Percentiles rank a stretch among this genome's conserved stretches.
Conservation (phyloP, 2,888 invertebrate species). For the Hirtodrosophila cameraria region DNA sequence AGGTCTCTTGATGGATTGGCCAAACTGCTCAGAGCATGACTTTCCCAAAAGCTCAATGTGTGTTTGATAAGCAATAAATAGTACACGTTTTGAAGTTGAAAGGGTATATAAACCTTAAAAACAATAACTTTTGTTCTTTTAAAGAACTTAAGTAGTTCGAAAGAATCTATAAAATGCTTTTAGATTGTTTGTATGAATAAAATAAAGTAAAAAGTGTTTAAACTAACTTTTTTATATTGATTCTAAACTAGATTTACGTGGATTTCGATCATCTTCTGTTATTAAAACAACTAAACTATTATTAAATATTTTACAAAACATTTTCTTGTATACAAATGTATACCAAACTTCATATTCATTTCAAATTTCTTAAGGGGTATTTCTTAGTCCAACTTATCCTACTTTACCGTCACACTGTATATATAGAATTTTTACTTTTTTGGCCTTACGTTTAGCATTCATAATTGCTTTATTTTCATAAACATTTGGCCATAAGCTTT, state of each 20-base stretch:
- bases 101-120: neutral
- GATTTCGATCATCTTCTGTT: no score
- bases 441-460: slow-evolving; percentile 61
- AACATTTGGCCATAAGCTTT: slow-evolving; percentile 50
- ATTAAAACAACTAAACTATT: no score
- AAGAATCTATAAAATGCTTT: no score
- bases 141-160: no score
- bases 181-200: no score
- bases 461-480: slow-evolving; percentile 69
- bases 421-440: slow-evolving; percentile 55
- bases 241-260: no score
- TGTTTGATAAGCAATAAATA: slow-evolving; percentile 31
- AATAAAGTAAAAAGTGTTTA: no score
- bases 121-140: no score
- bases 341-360: no score
- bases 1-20: slow-evolving; percentile 44
- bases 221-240: no score
- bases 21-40: slow-evolving; percentile 46
- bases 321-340: no score
- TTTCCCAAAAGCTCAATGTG: slow-evolving; percentile 32
- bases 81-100: neutral
- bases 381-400: neutral
- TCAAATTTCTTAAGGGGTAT: slow-evolving; percentile 20
- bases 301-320: no score
- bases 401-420: neutral